phyloP scores from a whole-genome alignment of 2,113 vertebrate genomes.

The Nestor notabilis region DNA sequence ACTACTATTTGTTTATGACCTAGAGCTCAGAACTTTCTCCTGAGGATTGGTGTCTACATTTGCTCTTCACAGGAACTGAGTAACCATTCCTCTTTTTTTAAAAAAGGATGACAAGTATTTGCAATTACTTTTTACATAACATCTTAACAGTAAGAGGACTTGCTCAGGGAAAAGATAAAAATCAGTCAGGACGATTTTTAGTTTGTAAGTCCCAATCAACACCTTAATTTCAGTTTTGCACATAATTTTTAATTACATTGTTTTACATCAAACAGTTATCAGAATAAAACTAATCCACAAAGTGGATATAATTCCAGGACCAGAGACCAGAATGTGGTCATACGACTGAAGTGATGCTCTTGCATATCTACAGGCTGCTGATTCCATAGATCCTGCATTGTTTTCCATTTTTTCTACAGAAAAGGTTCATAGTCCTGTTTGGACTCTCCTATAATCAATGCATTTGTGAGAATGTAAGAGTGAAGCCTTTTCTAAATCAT shows the following conservation, averaged over 20 bases:
- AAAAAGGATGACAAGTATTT: neutral
- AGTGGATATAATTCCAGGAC: neutral
- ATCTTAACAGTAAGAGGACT: neutral
- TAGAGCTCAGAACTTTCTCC: neutral
- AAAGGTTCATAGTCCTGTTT: neutral
- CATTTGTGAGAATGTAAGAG: rapidly evolving
- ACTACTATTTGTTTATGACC: neutral
- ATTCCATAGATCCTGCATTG: neutral
- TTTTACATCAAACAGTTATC: neutral
- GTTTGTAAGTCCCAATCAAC: neutral
- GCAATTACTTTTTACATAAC: neutral
- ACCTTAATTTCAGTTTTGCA: neutral
- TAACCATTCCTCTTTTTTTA: neutral
- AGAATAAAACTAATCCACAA: neutral
- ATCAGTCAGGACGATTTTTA: neutral
- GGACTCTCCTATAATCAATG: neutral
- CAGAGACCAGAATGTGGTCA: neutral
- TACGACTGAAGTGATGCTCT: neutral
- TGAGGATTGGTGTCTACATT: neutral
- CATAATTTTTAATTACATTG: neutral
- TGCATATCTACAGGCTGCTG: neutral
- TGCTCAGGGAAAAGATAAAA: neutral
- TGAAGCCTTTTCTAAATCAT: neutral
- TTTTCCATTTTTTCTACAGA: neutral
- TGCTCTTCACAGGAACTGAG: neutral